phyloP scores from a whole-genome alignment of 2,888 invertebrate genomes.

The Malthinus flaveolus region DNA sequence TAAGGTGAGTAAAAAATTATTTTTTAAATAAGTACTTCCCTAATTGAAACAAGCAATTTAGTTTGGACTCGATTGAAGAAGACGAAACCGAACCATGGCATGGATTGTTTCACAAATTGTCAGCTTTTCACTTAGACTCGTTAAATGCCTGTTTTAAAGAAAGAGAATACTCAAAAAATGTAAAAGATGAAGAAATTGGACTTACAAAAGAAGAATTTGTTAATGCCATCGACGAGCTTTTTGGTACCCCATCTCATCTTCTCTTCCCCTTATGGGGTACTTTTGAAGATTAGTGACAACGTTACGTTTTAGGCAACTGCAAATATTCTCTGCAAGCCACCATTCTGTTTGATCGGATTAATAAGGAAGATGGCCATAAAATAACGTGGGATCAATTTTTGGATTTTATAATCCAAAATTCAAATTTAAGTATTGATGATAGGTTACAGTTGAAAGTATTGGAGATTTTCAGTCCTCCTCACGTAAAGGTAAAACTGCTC shows the following conservation, averaged over 20 bases:
- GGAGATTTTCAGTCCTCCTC: slow-evolving; percentile 42
- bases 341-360: slow-evolving; percentile 47
- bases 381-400: slow-evolving; percentile 52
- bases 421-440: slow-evolving; percentile 31
- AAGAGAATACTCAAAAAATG: slow-evolving; percentile 9
- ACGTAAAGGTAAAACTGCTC: slow-evolving; percentile 40
- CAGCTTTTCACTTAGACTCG: slow-evolving; percentile 36
- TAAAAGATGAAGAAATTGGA: slow-evolving; percentile 14
- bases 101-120: slow-evolving; percentile 40
- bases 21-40: no score
- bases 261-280: neutral
- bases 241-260: slow-evolving; percentile 39
- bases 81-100: slow-evolving; percentile 37
- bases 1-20: slow-evolving; percentile 13
- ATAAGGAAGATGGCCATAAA: slow-evolving; percentile 35
- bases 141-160: slow-evolving; percentile 39
- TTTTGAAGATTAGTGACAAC: neutral
- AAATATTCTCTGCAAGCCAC: slow-evolving; percentile 45
- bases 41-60: slow-evolving; percentile 12
- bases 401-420: slow-evolving; percentile 47
- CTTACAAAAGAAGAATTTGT: slow-evolving; percentile 46
- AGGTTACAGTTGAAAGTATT: slow-evolving; percentile 34
- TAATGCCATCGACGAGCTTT: slow-evolving; percentile 45
- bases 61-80: slow-evolving; percentile 39
- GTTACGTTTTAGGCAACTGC: slow-evolving; percentile 41